A percentile compares a stretch with the other conserved stretches of the same genome.
phyloP scores from a whole-genome alignment of 2,888 invertebrate genomes.

The Girardia tigrina region DNA sequence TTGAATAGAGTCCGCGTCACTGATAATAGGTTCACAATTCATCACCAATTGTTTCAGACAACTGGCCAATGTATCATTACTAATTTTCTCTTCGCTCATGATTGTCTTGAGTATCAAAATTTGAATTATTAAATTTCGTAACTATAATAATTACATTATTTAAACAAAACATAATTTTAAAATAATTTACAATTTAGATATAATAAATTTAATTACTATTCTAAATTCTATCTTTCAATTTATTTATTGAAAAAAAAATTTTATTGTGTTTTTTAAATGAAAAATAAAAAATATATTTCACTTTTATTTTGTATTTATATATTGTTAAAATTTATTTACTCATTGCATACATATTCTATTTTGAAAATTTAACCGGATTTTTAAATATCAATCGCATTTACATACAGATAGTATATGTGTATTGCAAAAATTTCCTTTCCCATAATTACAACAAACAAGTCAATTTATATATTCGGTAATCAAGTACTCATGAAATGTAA shows the following conservation, averaged over 20 bases:
- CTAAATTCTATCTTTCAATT: no score
- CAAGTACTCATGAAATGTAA: constrained; percentile 20
- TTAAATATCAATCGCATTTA: background rate
- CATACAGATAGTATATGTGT: constrained; percentile 8
- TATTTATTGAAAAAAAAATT: background rate
- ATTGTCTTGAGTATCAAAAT: background rate
- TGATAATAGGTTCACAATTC: constrained; percentile 45
- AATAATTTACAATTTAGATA: no score
- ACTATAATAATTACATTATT: background rate
- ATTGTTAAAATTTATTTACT: background rate
- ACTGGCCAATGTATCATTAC: constrained; percentile 43
- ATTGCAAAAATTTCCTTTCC: constrained; percentile 20
- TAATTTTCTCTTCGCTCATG: constrained; percentile 38
- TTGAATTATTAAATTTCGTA: background rate
- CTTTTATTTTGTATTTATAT: background rate
- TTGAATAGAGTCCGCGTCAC: constrained; percentile 44
- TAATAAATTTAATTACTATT: no score
- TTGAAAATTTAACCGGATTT: background rate
- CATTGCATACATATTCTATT: constrained; percentile 17
- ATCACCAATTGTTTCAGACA: constrained; percentile 45
- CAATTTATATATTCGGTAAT: constrained; percentile 23
- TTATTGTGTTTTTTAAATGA: background rate
- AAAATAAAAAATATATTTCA: background rate
- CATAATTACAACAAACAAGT: constrained; percentile 2
- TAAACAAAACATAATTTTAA: constrained; percentile 5